Evolutionary conservation across 2,888 invertebrate species (phyloP), one percentile per base, ranked within the genome.

Genomic region (Eristalis intricaria): DNA sequence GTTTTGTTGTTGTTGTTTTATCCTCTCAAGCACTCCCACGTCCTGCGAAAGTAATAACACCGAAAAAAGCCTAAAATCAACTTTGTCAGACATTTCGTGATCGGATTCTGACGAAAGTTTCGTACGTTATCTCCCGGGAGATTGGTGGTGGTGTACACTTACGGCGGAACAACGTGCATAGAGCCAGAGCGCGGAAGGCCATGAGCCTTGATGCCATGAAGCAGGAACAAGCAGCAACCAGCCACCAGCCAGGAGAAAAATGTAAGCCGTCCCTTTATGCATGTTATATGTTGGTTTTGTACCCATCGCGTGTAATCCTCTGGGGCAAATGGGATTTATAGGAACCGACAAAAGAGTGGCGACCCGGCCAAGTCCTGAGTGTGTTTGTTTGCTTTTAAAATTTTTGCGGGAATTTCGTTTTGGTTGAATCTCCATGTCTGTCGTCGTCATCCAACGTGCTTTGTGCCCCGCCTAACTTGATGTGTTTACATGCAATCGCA

Each of bases 91-190:
- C 83, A 86, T 78, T 68, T 78, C 69, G 69, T 74, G 86, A 86
- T 86, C 86, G 86, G 86, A 83, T 86, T 83, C 70, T 86, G 83
- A 83, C 78, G 74, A 83, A 82, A 83, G 65, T 86, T 86, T 78
- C 61, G 64, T 82, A 81, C 71, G 77, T 50, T 64, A 43, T 81
- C 69, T 74, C 64, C 77, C 77, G 65, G 26, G 77, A 70, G 78
- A 58, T 13, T 26, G 60, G 60, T 40, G 76, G 38, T 32, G 66
- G 56, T 29, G 68, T 66, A 66, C 60, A 56, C 35, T 40, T 19
- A 73, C 66, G 29, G 43, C 13, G 29, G 29, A 68, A 60, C 50
- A 19, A 35, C 40, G 23, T 69, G 64, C 77, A 86, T 73, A 64
- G 82, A 32, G 56, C 32, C 69, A 61, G 74, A 43, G 61, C 35